Evolutionary conservation across 2,113 vertebrate genomes (phyloP), one percentile per base, ranked within the genome.

Genomic region (Elephantulus edwardii): DNA sequence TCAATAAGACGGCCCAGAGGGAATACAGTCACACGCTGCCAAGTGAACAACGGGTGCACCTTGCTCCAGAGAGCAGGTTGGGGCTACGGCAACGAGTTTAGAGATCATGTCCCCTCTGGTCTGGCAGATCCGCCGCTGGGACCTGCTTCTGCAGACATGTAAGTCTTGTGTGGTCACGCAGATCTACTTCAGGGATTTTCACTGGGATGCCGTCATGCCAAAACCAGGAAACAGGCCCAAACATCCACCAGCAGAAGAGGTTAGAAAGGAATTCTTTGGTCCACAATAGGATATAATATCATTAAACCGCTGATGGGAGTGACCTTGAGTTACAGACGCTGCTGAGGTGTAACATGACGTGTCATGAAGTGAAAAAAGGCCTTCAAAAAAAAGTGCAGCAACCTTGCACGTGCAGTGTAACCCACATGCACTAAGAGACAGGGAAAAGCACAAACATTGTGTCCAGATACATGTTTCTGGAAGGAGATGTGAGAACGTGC

Each of bases 21-120:
- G 60, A 52, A 68, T 75, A 48, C 14, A 17, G 46, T 54, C 4
- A 28, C 30, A 19, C 56, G 28, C 33, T 50, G 79, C 26, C 10
- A 24, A 3, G 4, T 16, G 40, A 70, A 8, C n/a, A 38, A 58
- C 13, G 0, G 72, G n/a, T 0, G 1, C 3, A 11, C 11, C 71
- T 48, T n/a, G 13, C 30, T 52, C 42, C 16, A 66, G 50, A 60
- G 44, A 9, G 30, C 80, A 33, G 0, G 22, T 4, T 70, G 26
- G 70, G 64, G 33, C 26, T 8, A 24, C 2, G 8, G 8, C 6
- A 8, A 6, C 35, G 42, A 6, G 40, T 40, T 22, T 16, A 42
- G 19, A 48, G 20, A 48, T 33, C 72, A 75, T 16, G 35, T 40
- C 30, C 74, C 52, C n/a, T 71, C 19, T 6, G 84, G 82, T 30